Base-by-base conservation (phyloP, 1,140 invertebrate species). In the Drosophila setifemur region DNA sequence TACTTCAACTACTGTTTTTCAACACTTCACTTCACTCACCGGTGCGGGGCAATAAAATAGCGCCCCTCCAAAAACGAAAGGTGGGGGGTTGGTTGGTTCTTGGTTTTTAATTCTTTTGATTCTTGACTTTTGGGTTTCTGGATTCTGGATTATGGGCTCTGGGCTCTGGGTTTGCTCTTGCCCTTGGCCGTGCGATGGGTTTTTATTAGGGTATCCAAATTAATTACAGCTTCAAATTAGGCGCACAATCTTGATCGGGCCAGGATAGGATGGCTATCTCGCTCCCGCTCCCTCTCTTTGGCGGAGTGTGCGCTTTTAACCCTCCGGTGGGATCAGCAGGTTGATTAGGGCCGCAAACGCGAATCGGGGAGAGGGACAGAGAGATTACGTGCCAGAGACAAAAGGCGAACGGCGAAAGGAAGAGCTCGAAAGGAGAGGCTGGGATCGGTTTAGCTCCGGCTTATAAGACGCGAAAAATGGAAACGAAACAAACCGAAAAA, bases 171-270 rank as follows among this genome's bases (percentile, higher is more conserved):
- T 67, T 39, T 37, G 29, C 35, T 54, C 7, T 18, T 37, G 6
- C 47, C 6, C 35, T 39, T 33, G 16, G 53, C 18, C 19, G n/a
- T n/a, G n/a, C n/a, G n/a, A n/a, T 68, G 53, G 14, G n/a, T 79
- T 83, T 83, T 83, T 83, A 85, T 83, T 83, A 75, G 79, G 81
- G 81, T 85, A 86, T 86, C 81, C 81, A 86, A 85, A 85, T 85
- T 85, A 85, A 85, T 85, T 85, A 86, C 81, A 85, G 73, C 81
- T 76, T 86, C 81, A 85, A 85, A 85, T 85, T 85, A 85, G 81
- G 71, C 57, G 39, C 75, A 81, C 78, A 69, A 85, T 85, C 81
- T 85, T 85, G 81, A 85, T 85, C 49, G 57, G 58, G 57, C 39
- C 69, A 76, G 78, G 52, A 83, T 44, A 63, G 23, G 57, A 39